Conservation (phyloP, 2,113 vertebrate species). For the Urocitellus parryii region DNA sequence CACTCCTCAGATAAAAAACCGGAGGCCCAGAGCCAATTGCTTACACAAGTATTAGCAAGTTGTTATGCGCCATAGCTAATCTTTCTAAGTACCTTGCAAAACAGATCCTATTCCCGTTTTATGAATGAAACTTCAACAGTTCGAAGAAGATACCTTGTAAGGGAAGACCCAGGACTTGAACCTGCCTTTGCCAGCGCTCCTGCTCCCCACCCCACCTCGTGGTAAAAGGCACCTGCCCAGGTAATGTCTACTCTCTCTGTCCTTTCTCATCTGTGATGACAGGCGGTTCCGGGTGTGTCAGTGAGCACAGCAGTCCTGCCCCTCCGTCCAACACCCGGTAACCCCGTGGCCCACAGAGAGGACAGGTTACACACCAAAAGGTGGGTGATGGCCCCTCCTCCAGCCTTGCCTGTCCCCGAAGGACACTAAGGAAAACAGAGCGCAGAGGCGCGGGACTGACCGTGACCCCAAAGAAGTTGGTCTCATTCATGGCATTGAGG, state of each 20-base stretch:
- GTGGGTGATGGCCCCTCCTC: neutral
- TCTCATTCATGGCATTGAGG: slow-evolving; percentile 99
- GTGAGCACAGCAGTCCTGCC: neutral
- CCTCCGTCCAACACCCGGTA: neutral
- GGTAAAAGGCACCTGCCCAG: neutral
- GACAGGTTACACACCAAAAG: neutral
- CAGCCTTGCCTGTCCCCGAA: neutral
- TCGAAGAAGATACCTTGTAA: neutral
- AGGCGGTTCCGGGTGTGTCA: neutral
- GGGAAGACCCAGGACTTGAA: neutral
- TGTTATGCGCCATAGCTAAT: neutral
- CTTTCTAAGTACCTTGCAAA: neutral
- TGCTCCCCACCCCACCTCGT: too few species aligned
- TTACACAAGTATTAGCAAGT: neutral
- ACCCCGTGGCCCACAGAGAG: fast-evolving
- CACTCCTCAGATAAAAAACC: slow-evolving; percentile 8
- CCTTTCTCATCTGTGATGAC: neutral
- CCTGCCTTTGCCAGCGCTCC: neutral
- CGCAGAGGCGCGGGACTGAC: slow-evolving; percentile 86
- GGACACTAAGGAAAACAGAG: neutral
- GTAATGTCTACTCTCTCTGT: fast-evolving
- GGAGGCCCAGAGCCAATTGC: neutral
- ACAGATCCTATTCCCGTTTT: neutral
- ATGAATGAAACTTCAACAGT: neutral
- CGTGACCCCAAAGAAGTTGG: slow-evolving; percentile 99